Percentiles rank a stretch among this genome's conserved stretches.
These are phyloP conservation scores for Conus canariensis DNA, from an alignment of 2,888 invertebrate genomes.

Conservation along the genomic window DNA sequence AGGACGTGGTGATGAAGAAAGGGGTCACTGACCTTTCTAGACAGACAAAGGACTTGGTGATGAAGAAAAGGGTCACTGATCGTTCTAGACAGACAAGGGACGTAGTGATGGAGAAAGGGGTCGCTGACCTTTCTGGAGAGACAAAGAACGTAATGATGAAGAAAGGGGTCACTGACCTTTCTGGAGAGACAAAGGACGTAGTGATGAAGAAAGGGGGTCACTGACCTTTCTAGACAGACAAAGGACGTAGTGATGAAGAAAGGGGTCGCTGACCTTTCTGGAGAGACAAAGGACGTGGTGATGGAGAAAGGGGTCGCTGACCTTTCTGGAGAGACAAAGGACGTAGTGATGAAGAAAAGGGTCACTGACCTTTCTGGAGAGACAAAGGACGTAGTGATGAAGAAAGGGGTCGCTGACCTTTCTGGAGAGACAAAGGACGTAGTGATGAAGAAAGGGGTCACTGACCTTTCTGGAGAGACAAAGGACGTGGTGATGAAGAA, in stretches of 20 bases:
- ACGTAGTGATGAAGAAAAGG: background rate
- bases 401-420: background rate
- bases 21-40: background rate
- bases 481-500: background rate
- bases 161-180: constrained; percentile 49
- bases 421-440: background rate
- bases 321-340: background rate
- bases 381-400: background rate
- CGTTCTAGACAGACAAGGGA: background rate
- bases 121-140: background rate
- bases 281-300: constrained; percentile 63
- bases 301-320: background rate
- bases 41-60: background rate
- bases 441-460: background rate
- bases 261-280: constrained; percentile 62
- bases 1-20: background rate
- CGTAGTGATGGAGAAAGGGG: background rate
- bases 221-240: constrained; percentile 66
- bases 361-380: background rate
- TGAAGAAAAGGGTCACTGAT: background rate
- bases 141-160: background rate
- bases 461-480: constrained; percentile 53
- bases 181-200: constrained; percentile 38
- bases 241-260: background rate
- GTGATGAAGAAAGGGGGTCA: background rate